These are phyloP conservation scores for Dipodomys spectabilis DNA, from an alignment of 2,113 vertebrate species.

Conservation along the genomic window DNA sequence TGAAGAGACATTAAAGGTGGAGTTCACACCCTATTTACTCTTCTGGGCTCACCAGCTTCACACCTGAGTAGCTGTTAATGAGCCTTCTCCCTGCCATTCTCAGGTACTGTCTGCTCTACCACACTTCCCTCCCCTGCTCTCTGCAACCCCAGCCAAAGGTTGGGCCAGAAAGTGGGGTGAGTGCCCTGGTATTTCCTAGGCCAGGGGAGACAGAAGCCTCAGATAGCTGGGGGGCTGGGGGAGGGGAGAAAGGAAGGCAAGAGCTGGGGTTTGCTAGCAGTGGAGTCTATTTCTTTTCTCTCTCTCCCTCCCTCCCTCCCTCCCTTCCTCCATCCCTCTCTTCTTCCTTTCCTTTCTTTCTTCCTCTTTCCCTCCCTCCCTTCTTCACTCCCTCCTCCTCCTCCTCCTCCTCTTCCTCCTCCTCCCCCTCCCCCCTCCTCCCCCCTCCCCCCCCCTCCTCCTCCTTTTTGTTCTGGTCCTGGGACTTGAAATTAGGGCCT, in stretches of 20 bases:
- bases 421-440: too few species aligned
- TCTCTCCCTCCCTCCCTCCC: too few species aligned
- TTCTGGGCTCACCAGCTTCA: not conserved
- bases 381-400: too few species aligned
- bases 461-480: too few species aligned
- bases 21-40: constrained; percentile 53
- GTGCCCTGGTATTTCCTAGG: not conserved
- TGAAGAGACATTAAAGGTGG: not conserved
- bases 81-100: not conserved
- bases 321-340: too few species aligned
- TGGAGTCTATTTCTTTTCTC: not conserved
- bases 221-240: not conserved
- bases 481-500: too few species aligned
- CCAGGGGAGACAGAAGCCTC: not conserved
- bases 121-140: too few species aligned
- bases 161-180: not conserved
- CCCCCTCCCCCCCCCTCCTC: too few species aligned
- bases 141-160: not conserved
- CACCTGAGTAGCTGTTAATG: constrained; percentile 28
- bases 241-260: not conserved
- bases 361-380: too few species aligned
- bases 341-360: too few species aligned
- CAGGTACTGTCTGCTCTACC: not conserved
- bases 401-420: too few species aligned
- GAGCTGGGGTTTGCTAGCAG: not conserved